phyloP scores from a whole-genome alignment of 1,140 invertebrate species.

The Brachionus plicatilis region DNA sequence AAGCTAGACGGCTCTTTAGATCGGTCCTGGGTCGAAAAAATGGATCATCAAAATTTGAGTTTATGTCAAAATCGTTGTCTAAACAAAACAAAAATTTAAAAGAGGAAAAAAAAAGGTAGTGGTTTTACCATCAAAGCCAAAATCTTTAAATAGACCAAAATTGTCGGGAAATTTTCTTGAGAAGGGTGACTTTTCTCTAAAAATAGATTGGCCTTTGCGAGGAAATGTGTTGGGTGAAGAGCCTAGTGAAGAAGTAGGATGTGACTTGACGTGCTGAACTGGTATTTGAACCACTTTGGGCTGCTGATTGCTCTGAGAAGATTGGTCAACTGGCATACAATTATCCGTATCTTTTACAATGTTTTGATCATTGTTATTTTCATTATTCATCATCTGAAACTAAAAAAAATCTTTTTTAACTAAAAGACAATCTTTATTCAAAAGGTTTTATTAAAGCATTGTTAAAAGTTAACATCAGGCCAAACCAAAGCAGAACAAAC shows the following conservation, averaged over 20 bases:
- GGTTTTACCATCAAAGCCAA: background rate
- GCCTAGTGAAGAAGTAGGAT: background rate
- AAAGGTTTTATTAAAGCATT: background rate
- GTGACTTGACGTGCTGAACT: background rate
- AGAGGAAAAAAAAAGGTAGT: background rate
- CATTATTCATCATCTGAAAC: slow-evolving; percentile 25
- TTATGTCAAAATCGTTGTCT: background rate
- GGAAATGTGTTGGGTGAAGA: background rate
- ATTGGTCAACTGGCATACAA: background rate
- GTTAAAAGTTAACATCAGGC: background rate
- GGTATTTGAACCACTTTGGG: background rate
- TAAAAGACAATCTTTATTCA: background rate
- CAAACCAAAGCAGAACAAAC: background rate
- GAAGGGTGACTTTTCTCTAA: background rate
- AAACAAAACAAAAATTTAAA: background rate
- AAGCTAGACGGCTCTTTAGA: background rate
- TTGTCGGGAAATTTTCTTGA: background rate
- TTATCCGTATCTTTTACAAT: background rate
- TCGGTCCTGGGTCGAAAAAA: background rate
- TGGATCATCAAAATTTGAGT: background rate
- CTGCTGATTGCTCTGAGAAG: background rate
- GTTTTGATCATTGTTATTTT: background rate
- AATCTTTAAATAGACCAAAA: background rate
- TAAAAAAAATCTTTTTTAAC: background rate
- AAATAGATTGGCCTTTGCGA: background rate